Base-by-base conservation (phyloP, 2,113 vertebrate species). In the Strix aluco region DNA sequence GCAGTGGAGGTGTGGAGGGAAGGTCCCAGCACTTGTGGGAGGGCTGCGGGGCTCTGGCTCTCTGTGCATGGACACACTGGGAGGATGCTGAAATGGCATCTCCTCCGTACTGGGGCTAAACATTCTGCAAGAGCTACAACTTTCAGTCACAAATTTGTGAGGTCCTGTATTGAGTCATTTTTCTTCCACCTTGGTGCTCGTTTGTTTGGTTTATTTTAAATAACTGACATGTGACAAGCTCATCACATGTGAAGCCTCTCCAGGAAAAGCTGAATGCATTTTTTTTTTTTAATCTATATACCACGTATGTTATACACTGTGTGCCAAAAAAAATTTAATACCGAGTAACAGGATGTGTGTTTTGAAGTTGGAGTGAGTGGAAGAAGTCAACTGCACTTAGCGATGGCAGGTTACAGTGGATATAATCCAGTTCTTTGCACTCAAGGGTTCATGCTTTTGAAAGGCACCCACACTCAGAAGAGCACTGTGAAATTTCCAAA, bases 401-500 rank as follows among this genome's bases (percentile, higher is more conserved):
- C 18, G 62, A 54, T 87, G 94, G 57, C 66, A 91, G 30, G 44
- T 26, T 89, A 30, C 25, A 57, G 49, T 2, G 3, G 69, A 81
- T 79, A 69, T 49, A 75, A 84, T 54, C 65, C 95, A 86, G 91
- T 38, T 36, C 77, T 95, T 71, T 59, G 11, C 66, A 63, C 62
- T 90, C 38, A 34, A 32, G 71, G 15, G 25, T 62, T 86, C 13
- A 10, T 44, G 44, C 27, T 89, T 92, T 61, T 85, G 67, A 94
- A 69, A 66, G 67, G 49, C 52, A 92, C 66, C 11, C 7, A 2
- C 11, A 26, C 54, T 65, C 47, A 19, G 49, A 81, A 69, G 2
- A 49, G 19, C 86, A 66, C 32, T 69, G 57, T 38, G 65, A 72
- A 63, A 91, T 84, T 74, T 75, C 47, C 3, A 34, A 38, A 61